A percentile compares a stretch with the other conserved stretches of the same genome.
phyloP scores from a whole-genome alignment of 2,888 invertebrate species.

The Melieria omissa region DNA sequence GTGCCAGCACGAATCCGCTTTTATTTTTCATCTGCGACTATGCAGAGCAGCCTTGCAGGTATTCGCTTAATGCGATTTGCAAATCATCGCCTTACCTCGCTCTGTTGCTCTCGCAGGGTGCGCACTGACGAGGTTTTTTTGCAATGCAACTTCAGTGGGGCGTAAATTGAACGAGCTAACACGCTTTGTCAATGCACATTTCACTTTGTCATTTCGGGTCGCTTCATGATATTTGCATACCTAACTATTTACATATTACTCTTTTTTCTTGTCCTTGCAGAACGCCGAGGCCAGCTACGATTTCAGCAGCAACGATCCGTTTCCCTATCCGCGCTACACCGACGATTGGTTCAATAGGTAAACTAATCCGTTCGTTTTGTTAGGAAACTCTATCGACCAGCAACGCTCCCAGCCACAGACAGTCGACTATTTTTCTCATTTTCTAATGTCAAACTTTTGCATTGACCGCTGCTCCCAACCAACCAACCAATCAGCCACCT shows the following conservation, averaged over 20 bases:
- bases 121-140: too few species aligned
- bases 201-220: background rate
- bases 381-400: background rate
- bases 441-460: too few species aligned
- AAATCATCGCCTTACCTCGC: too few species aligned
- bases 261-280: slow-evolving; percentile 69
- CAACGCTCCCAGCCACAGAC: background rate
- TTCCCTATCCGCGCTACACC: slow-evolving; percentile 97
- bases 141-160: too few species aligned
- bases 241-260: background rate
- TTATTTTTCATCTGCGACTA: too few species aligned
- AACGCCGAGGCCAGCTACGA: slow-evolving; percentile 98
- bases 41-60: too few species aligned
- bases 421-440: background rate
- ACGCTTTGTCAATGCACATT: background rate
- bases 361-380: slow-evolving; percentile 50
- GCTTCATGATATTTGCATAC: background rate
- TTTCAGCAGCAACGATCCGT: slow-evolving; percentile 99
- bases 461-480: too few species aligned
- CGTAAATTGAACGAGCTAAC: too few species aligned
- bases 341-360: slow-evolving; percentile 99
- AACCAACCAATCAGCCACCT: too few species aligned
- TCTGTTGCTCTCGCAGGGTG: too few species aligned
- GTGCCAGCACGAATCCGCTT: too few species aligned
- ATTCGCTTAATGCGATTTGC: too few species aligned